These are phyloP conservation scores for Phainopepla nitens DNA, from an alignment of 2,113 vertebrate species.

Conservation along the genomic window DNA sequence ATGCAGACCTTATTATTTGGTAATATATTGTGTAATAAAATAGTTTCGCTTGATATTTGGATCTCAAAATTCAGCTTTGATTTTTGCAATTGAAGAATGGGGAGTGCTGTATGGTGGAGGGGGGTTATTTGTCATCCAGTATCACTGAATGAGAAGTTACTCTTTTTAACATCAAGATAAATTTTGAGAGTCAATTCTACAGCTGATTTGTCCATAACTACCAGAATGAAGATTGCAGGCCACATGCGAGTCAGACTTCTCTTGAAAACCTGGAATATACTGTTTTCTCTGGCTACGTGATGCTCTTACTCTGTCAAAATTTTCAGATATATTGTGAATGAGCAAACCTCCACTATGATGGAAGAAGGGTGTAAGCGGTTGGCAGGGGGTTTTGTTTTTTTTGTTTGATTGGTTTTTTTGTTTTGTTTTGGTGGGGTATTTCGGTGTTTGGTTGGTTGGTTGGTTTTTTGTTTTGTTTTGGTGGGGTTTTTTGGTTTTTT, in stretches of 20 bases:
- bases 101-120: neutral
- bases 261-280: neutral
- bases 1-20: neutral
- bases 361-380: neutral
- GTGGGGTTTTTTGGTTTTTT: neutral
- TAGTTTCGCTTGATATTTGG: neutral
- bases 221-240: neutral
- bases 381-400: fast-evolving
- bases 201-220: neutral
- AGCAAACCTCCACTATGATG: neutral
- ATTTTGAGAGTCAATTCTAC: neutral
- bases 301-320: neutral
- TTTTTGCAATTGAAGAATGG: neutral
- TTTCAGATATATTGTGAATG: neutral
- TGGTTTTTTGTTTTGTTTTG: neutral
- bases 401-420: neutral
- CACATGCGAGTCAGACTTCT: neutral
- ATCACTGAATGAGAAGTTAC: neutral
- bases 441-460: neutral
- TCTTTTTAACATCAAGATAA: neutral
- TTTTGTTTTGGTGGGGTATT: neutral
- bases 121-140: neutral
- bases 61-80: neutral
- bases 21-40: neutral
- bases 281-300: neutral